A percentile compares a stretch with the other conserved stretches of the same genome.
Evolutionary conservation across 2,797 vertebrate species (phyloP).

Genomic region (Darevskia mixta): DNA sequence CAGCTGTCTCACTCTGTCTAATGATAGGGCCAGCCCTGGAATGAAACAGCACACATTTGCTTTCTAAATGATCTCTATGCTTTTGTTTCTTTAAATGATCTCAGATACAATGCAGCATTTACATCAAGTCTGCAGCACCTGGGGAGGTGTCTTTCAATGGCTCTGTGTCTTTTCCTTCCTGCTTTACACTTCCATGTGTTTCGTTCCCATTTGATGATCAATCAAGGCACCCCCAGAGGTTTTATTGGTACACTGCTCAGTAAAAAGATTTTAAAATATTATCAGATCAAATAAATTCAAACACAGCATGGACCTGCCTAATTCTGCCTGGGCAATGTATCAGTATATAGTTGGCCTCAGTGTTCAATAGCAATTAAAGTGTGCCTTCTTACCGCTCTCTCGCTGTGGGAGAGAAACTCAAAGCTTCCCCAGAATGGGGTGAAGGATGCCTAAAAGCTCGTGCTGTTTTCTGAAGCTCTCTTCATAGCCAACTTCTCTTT

Average conservation of each 20-base stretch:
- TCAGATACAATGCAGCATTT: neutral
- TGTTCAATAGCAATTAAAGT: constrained; percentile 55
- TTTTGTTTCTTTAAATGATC: neutral
- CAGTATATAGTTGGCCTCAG: neutral
- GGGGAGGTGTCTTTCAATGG: fast-evolving
- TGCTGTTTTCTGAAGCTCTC: fast-evolving
- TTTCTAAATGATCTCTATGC: neutral
- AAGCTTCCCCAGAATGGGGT: neutral
- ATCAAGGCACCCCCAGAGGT: fast-evolving
- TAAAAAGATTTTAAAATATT: neutral
- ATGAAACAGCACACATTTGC: neutral
- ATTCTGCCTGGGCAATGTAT: neutral
- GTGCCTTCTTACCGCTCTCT: neutral
- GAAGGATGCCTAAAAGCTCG: neutral
- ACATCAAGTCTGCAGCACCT: neutral
- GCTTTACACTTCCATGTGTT: constrained; percentile 9
- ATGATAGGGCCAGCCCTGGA: too few species aligned
- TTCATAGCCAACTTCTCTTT: neutral
- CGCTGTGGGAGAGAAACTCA: neutral
- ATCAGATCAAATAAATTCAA: neutral
- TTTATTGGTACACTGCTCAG: constrained; percentile 21
- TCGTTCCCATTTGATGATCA: constrained; percentile 18
- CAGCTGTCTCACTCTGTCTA: too few species aligned
- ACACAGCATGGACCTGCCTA: neutral
- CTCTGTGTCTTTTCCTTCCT: constrained; percentile 38